A percentile compares a stretch with the other conserved stretches of the same genome.
These are phyloP conservation scores for Lomographa bimaculata DNA, from an alignment of 2,888 invertebrate species.

Conservation along the genomic window DNA sequence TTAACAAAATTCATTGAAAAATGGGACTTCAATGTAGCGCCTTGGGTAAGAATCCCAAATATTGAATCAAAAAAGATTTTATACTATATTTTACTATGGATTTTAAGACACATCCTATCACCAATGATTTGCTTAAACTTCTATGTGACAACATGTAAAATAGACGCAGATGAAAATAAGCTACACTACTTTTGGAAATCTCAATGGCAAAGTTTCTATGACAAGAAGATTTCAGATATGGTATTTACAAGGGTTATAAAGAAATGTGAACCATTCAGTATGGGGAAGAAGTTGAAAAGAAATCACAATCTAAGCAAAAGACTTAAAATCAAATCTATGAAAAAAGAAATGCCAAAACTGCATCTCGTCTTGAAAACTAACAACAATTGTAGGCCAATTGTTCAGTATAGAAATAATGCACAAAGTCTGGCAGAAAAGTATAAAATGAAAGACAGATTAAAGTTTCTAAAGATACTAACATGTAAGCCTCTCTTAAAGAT, in stretches of 20 bases:
- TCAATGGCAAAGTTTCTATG: conserved; percentile 75
- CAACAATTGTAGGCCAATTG: conserved; percentile 67
- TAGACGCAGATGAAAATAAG: conserved; percentile 69
- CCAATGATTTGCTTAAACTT: conserved; percentile 69
- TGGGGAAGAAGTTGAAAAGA: conserved; percentile 51
- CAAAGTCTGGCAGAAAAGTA: conserved; percentile 50
- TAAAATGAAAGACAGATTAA: conserved; percentile 62
- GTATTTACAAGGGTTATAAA: conserved; percentile 52
- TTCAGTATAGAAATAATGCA: conserved; percentile 59
- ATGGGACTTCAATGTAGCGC: conserved; percentile 55
- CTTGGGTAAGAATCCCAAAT: conserved; percentile 47
- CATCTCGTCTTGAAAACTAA: conserved; percentile 65
- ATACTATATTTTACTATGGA: conserved; percentile 51
- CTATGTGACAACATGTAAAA: conserved; percentile 71
- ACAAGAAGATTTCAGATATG: conserved; percentile 61
- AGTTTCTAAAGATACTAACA: conserved; percentile 53
- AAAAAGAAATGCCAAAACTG: conserved; percentile 64
- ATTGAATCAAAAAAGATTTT: conserved; percentile 40
- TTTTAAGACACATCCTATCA: conserved; percentile 58
- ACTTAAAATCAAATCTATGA: conserved; percentile 45
- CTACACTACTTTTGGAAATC: conserved; percentile 69
- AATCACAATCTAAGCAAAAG: conserved; percentile 43
- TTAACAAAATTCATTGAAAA: conserved; percentile 45
- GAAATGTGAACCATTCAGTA: conserved; percentile 51
- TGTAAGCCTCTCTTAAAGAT: conserved; percentile 48